Percentiles rank a stretch among this genome's conserved stretches.
Evolutionary conservation across 2,888 invertebrate species (phyloP).

Genomic region (Melieria omissa): DNA sequence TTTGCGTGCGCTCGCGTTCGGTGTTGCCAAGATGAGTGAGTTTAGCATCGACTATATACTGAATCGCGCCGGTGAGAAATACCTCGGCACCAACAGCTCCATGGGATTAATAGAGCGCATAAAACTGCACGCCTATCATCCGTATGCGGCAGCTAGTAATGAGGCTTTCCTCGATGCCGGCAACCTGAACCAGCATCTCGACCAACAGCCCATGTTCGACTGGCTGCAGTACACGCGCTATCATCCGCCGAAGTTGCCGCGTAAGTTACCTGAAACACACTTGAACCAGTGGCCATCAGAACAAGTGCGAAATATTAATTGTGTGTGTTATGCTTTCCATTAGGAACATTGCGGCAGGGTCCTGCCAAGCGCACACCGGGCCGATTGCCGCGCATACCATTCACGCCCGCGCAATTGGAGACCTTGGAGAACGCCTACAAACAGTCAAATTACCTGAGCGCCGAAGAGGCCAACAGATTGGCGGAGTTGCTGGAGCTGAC

Average conservation of each 20-base stretch:
- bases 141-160: conserved; percentile 1
- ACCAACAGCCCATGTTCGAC: conserved; percentile 62
- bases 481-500: conserved; percentile 73
- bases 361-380: conserved; percentile 71
- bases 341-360: conserved; percentile 60
- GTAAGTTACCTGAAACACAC: conserved; percentile 65
- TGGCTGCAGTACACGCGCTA: conserved; percentile 80
- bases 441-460: conserved; percentile 73
- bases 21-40: conserved; percentile 59
- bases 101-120: conserved; percentile 51
- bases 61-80: conserved; percentile 69
- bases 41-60: conserved; percentile 74
- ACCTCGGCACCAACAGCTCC: conserved; percentile 59
- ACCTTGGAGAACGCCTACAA: conserved; percentile 75
- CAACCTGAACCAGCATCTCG: conserved; percentile 23
- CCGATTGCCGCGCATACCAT: conserved; percentile 76
- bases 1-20: neutral
- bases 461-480: conserved; percentile 73
- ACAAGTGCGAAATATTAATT: neutral
- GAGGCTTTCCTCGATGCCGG: conserved; percentile 3
- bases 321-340: neutral
- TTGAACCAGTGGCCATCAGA: neutral
- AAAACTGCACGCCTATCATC: conserved; percentile 22
- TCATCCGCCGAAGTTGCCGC: conserved; percentile 75
- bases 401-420: conserved; percentile 74